Evolutionary conservation across 2,797 vertebrate species (phyloP).

Genomic region (Basileuterus tristriatus): DNA sequence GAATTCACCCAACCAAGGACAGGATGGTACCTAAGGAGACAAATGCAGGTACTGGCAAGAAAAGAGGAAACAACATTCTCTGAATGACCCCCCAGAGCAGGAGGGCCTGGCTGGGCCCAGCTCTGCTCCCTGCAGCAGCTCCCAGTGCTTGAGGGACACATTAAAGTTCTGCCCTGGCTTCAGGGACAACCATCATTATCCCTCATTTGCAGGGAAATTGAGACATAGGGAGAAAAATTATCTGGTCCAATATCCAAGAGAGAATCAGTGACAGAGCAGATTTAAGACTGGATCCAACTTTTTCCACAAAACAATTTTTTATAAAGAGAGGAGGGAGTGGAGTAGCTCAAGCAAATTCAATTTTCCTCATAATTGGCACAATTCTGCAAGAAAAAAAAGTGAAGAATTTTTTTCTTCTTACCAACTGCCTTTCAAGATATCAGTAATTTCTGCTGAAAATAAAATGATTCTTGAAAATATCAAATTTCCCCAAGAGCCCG

Average conservation of each 20-base stretch:
- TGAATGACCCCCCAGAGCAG: neutral
- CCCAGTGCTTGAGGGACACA: rapidly evolving
- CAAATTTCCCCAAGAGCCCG: neutral
- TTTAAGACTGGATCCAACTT: neutral
- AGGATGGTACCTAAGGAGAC: neutral
- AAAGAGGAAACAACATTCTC: neutral
- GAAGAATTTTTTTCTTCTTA: neutral
- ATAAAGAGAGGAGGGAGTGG: neutral
- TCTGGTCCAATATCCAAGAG: neutral
- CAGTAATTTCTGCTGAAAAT: neutral
- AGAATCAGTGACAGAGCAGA: neutral
- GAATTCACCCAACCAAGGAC: neutral
- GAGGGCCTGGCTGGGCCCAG: neutral
- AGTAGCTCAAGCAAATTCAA: neutral
- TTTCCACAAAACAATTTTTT: neutral
- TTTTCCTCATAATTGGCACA: neutral
- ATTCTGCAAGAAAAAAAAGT: neutral
- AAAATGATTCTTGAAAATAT: neutral
- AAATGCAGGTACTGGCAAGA: neutral
- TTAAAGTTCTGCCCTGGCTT: neutral
- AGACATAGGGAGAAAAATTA: neutral
- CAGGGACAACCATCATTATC: neutral
- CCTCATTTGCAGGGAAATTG: neutral
- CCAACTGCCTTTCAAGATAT: neutral
- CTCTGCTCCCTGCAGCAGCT: neutral